These are phyloP conservation scores for Haliclona indistincta DNA, from an alignment of 37 sponge, comb jelly and placozoan genomes.

Conservation along the genomic window DNA sequence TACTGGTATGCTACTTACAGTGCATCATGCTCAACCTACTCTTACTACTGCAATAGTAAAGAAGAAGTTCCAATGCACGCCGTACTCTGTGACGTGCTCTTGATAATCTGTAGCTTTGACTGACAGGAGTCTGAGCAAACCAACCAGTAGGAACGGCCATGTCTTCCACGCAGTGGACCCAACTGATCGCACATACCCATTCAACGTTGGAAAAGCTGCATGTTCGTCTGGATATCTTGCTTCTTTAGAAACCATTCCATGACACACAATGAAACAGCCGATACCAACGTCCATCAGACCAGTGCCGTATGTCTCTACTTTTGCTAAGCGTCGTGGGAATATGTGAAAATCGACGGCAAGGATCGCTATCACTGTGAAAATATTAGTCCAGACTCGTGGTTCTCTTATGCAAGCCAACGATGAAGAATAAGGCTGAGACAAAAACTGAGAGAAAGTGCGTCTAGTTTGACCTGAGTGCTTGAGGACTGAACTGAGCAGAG, in stretches of 20 bases:
- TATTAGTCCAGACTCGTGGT: conserved; percentile 63
- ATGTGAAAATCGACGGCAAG: conserved; percentile 94
- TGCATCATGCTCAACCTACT: conserved; percentile 40
- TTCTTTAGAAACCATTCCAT: conserved; percentile 84
- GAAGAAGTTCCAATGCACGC: conserved; percentile 99
- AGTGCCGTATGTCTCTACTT: conserved; percentile 86
- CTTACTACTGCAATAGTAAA: conserved; percentile 92
- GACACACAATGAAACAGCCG: conserved; percentile 79
- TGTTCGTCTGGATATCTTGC: conserved; percentile 20
- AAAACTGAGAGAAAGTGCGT: background rate
- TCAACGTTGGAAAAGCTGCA: background rate
- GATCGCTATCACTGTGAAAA: conserved; percentile 88
- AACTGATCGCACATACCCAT: conserved; percentile 21
- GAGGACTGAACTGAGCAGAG: background rate
- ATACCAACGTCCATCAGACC: conserved; percentile 98
- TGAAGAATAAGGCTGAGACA: conserved; percentile 9
- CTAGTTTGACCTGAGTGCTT: too few species aligned
- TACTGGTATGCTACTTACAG: too few species aligned
- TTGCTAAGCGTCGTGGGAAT: conserved; percentile 88
- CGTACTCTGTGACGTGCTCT: conserved; percentile 91
- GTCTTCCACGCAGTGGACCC: conserved; percentile 12
- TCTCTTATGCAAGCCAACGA: conserved; percentile 64
- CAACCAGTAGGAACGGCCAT: conserved; percentile 75
- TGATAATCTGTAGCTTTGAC: conserved; percentile 71
- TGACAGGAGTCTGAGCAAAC: conserved; percentile 66